Evolutionary conservation across 2,797 vertebrate species (phyloP).

Genomic region (Acanthornis magna): DNA sequence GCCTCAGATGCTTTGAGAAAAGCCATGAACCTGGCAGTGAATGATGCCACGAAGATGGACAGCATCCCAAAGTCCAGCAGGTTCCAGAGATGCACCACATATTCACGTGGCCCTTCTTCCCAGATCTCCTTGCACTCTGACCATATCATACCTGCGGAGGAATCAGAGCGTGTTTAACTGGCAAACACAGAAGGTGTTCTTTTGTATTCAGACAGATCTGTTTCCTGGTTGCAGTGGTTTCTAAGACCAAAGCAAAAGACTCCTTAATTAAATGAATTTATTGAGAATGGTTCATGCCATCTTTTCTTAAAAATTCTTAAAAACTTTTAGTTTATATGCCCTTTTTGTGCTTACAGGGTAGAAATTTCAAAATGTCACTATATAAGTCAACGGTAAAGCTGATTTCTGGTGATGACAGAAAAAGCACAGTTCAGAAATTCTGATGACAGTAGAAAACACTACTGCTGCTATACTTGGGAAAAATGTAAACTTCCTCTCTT

Average conservation of each 20-base stretch:
- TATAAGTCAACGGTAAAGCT: background rate
- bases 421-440: background rate
- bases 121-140: slow-evolving; percentile 98
- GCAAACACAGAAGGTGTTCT: background rate
- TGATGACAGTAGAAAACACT: background rate
- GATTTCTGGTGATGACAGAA: background rate
- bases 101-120: slow-evolving; percentile 92
- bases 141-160: slow-evolving; percentile 90
- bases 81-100: slow-evolving; percentile 94
- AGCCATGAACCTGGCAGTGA: slow-evolving; percentile 95
- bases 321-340: background rate
- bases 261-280: background rate
- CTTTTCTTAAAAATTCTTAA: background rate
- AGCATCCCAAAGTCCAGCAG: slow-evolving; percentile 96
- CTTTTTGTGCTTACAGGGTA: background rate
- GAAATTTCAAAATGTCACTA: background rate
- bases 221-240: background rate
- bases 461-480: background rate
- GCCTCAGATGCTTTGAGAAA: slow-evolving; percentile 95
- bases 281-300: fast-evolving
- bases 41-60: slow-evolving; percentile 94
- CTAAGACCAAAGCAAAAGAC: background rate
- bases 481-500: background rate
- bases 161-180: background rate
- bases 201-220: background rate